Conservation (phyloP, 1,140 invertebrate genomes). For the Tachypleus tridentatus region DNA sequence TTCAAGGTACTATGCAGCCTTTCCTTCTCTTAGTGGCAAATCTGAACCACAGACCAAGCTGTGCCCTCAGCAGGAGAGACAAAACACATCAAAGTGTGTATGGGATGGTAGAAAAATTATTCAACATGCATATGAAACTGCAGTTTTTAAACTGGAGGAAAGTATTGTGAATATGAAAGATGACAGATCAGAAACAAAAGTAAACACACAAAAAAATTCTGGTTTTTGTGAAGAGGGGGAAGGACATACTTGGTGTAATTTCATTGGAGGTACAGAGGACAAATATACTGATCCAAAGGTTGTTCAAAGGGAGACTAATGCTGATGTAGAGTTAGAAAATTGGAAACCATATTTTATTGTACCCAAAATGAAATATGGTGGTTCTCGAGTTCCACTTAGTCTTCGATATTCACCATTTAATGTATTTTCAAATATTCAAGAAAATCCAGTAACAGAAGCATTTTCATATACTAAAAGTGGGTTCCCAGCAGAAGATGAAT, state of each 20-base stretch:
- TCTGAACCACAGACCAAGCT: constrained; percentile 7
- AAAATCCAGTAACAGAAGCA: not conserved
- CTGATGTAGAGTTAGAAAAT: not conserved
- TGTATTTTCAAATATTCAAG: not conserved
- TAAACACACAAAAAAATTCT: not conserved
- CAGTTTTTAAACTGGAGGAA: not conserved
- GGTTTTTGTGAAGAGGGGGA: not conserved
- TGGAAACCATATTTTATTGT: constrained; percentile 11
- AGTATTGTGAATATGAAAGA: constrained; percentile 1
- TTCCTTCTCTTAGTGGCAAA: constrained; percentile 22
- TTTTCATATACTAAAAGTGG: not conserved
- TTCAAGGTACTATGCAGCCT: constrained; percentile 25
- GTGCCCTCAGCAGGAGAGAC: not conserved
- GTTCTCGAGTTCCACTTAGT: not conserved
- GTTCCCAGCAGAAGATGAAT: not conserved
- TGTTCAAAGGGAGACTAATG: not conserved
- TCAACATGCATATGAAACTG: not conserved
- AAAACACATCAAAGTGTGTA: not conserved
- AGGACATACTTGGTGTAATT: not conserved
- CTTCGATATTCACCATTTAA: constrained; percentile 6
- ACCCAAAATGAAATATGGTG: constrained; percentile 4
- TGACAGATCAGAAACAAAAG: not conserved
- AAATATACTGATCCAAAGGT: not conserved
- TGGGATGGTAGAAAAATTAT: not conserved
- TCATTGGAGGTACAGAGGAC: not conserved